These are phyloP conservation scores for Saccopteryx leptura DNA, from an alignment of 2,113 vertebrate species.

Conservation along the genomic window DNA sequence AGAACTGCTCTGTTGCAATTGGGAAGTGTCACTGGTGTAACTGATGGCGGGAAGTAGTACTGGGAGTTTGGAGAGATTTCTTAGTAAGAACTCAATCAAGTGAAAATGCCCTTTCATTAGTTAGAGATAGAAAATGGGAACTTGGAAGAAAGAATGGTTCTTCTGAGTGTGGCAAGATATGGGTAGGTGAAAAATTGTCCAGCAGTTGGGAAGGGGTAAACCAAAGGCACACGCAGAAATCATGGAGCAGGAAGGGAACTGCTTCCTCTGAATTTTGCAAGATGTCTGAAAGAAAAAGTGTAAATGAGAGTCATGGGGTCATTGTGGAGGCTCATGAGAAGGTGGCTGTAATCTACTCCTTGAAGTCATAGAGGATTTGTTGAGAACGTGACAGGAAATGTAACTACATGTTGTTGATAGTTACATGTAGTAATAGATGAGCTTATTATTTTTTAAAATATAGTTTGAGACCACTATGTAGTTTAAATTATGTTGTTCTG, in stretches of 20 bases:
- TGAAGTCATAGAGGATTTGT: neutral
- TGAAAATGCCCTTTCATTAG: neutral
- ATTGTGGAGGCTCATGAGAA: neutral
- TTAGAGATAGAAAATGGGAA: neutral
- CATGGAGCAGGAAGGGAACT: neutral
- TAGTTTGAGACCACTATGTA: neutral
- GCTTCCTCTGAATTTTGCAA: neutral
- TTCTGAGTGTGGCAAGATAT: neutral
- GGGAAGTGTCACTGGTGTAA: neutral
- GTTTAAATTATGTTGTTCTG: neutral
- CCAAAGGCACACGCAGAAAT: neutral
- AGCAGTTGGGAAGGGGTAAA: neutral
- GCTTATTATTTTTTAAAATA: neutral
- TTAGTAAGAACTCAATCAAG: neutral
- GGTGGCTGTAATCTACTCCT: neutral
- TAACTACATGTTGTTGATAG: neutral
- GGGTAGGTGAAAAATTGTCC: neutral
- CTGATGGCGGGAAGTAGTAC: neutral
- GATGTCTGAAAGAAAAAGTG: neutral
- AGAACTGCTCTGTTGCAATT: neutral
- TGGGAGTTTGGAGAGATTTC: neutral
- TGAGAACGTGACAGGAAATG: neutral
- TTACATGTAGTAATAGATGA: neutral
- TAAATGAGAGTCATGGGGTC: neutral
- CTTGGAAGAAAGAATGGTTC: neutral